Evolutionary conservation across 2,888 invertebrate species (phyloP), one percentile per base, ranked within the genome.

Genomic region (Trichacis sp.): DNA sequence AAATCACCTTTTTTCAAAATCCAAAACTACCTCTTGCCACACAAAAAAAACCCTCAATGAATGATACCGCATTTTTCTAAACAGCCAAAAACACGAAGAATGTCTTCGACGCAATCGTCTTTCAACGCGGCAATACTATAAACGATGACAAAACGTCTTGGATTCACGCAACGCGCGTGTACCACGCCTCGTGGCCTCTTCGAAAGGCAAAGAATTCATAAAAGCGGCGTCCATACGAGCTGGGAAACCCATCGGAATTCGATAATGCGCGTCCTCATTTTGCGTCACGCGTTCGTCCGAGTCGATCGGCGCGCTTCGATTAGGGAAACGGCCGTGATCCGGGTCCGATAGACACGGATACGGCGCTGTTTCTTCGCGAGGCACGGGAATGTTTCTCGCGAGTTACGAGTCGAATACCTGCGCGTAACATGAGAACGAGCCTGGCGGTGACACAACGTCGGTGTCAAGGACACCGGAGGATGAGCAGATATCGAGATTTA

Each of bases 401-500:
- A n/a, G n/a, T n/a, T n/a, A n/a, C n/a, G n/a, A n/a, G n/a, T n/a
- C n/a, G 24, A 24, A 24, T 24, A 24, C 24, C 24, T 24, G 24
- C 24, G 24, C n/a, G 52, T 24, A 20, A 33, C 33, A 33, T 9
- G n/a, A 33, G 33, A 33, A 33, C 33, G 2, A 43, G 19, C 43
- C 11, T 43, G 52, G 30, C 67, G 64, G 53, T 73, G 71, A 75
- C 75, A 73, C 71, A 64, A 68, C 69, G 68, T 68, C 69, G 76
- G 73, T 77, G 77, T 78, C 79, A 79, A 80, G 80, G 79, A 71
- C 72, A 57, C 8, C 52, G 63, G 70, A 77, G 77, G 78, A 80
- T 79, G 77, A 77, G 72, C 72, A 73, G 69, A 33, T 52, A 73
- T 65, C 66, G 65, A 78, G 79, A 80, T 81, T 81, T 81, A 81